Percentiles rank a stretch among this genome's conserved stretches.
Conservation (phyloP, 1,140 invertebrate genomes). For the Portunus trituberculatus region DNA sequence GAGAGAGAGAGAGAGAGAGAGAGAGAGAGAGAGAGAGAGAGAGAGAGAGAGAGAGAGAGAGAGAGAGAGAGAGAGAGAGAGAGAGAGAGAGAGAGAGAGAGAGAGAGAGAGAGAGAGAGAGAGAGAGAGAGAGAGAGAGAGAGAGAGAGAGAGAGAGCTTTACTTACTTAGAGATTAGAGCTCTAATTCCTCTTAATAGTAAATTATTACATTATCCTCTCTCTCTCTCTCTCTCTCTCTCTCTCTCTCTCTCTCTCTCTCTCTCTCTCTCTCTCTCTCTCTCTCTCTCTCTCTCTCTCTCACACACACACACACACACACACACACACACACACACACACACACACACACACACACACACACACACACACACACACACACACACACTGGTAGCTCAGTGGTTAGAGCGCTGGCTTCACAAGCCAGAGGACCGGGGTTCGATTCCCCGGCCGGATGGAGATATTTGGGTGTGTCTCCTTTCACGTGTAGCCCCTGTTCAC, state of each 20-base stretch:
- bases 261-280: not conserved
- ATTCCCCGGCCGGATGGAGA: too few relatives aligned
- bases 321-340: too few relatives aligned
- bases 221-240: not conserved
- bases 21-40: not conserved
- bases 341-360: too few relatives aligned
- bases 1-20: not conserved
- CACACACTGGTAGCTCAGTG: too few relatives aligned
- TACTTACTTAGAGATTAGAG: not conserved
- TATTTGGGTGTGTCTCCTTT: too few relatives aligned
- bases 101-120: not conserved
- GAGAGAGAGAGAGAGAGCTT: not conserved
- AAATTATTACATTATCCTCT: not conserved
- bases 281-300: too few relatives aligned
- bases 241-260: too few relatives aligned
- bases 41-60: not conserved
- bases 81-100: constrained; percentile 35
- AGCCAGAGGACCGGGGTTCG: too few relatives aligned
- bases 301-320: too few relatives aligned
- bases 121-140: not conserved
- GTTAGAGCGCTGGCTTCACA: too few relatives aligned
- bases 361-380: too few relatives aligned
- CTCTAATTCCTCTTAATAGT: not conserved
- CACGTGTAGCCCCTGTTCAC: too few relatives aligned
- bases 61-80: not conserved